Evolutionary conservation across 1,140 invertebrate species (phyloP).

Genomic region (Thaumetopoea pityocampa): DNA sequence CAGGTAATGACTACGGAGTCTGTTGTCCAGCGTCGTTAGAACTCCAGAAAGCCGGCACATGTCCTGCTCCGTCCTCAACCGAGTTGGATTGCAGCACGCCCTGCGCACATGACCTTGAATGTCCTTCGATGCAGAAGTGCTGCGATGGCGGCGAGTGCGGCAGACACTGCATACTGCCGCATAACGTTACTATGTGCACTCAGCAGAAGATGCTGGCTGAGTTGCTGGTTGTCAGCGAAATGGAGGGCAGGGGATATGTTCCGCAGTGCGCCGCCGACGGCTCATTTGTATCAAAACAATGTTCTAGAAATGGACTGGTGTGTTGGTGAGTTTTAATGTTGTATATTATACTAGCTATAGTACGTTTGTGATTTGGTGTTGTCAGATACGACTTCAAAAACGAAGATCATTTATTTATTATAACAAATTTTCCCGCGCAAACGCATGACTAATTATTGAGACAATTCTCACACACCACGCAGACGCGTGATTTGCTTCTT

Average conservation of each 20-base stretch:
- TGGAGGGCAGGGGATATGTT: constrained; percentile 87
- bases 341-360: too few relatives aligned
- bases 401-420: too few relatives aligned
- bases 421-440: too few relatives aligned
- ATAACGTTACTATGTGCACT: constrained; percentile 84
- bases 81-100: constrained; percentile 78
- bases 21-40: constrained; percentile 87
- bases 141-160: constrained; percentile 84
- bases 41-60: constrained; percentile 85
- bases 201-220: constrained; percentile 87
- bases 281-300: constrained; percentile 83
- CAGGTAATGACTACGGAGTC: constrained; percentile 89
- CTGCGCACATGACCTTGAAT: constrained; percentile 87
- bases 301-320: constrained; percentile 88
- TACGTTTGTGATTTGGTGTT: too few relatives aligned
- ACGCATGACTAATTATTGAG: too few relatives aligned
- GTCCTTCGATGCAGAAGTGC: constrained; percentile 87
- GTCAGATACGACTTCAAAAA: too few relatives aligned
- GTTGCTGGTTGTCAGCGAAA: constrained; percentile 84
- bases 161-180: constrained; percentile 80
- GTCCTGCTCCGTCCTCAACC: constrained; percentile 73
- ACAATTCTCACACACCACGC: too few relatives aligned
- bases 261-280: constrained; percentile 86
- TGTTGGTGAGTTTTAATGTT: constrained; percentile 81
- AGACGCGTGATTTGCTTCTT: too few relatives aligned